These are phyloP conservation scores for Acrocephalus kingi DNA, from an alignment of 2,113 vertebrate genomes.

Conservation along the genomic window DNA sequence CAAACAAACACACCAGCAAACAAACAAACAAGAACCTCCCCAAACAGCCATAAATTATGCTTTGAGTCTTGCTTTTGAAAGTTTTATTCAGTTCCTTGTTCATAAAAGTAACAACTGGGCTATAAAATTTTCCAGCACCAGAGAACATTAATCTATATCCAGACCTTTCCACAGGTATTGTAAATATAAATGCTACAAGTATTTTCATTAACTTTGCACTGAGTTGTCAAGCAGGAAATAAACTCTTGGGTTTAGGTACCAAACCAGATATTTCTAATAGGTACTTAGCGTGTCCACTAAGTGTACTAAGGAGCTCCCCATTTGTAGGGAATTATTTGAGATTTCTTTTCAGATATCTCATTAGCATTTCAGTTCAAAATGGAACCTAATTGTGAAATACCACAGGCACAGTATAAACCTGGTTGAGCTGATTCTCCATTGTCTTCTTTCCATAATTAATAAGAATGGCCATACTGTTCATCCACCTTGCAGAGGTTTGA, in stretches of 20 bases:
- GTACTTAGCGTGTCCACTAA: background rate
- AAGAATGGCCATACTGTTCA: background rate
- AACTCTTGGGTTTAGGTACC: background rate
- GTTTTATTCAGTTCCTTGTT: background rate
- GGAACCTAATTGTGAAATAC: background rate
- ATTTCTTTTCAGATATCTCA: background rate
- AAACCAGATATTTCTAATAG: background rate
- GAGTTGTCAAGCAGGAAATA: background rate
- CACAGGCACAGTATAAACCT: background rate
- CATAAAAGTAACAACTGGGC: background rate
- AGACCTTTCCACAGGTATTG: background rate
- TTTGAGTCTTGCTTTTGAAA: background rate
- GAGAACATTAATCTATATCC: background rate
- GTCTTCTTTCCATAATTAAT: background rate
- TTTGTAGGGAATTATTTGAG: background rate
- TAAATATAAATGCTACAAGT: background rate
- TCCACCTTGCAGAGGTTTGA: background rate
- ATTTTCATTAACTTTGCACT: background rate
- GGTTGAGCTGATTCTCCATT: background rate
- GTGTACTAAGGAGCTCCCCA: background rate
- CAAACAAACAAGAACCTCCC: background rate
- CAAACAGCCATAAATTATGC: background rate
- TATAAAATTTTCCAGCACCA: background rate
- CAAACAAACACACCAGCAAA: background rate
- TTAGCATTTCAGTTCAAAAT: background rate